A percentile compares a stretch with the other conserved stretches of the same genome.
Evolutionary conservation across 1,140 invertebrate species (phyloP).

Genomic region (Penaeus indicus): DNA sequence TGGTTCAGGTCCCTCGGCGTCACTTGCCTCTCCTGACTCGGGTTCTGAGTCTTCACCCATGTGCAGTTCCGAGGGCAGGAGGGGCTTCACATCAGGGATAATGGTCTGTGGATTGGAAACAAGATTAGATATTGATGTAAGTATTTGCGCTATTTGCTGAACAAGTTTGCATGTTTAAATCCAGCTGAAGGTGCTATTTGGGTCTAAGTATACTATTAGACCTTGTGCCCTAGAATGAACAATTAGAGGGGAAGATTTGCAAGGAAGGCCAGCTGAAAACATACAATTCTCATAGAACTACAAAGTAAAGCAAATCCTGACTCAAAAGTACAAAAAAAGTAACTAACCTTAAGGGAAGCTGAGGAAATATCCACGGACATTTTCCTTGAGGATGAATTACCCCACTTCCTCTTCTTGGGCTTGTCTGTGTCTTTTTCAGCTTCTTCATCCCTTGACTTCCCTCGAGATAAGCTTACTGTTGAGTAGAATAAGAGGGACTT

Average conservation of each 20-base stretch:
- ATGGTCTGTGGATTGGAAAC: slow-evolving; percentile 70
- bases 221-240: background rate
- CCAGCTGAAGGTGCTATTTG: background rate
- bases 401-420: slow-evolving; percentile 70
- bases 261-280: no score
- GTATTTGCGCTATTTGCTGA: no score
- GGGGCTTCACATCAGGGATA: slow-evolving; percentile 74
- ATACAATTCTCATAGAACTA: background rate
- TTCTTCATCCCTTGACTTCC: slow-evolving; percentile 64
- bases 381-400: slow-evolving; percentile 67
- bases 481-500: background rate
- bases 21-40: slow-evolving; percentile 55
- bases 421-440: slow-evolving; percentile 65
- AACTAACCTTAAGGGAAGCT: slow-evolving; percentile 71
- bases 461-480: slow-evolving; percentile 51
- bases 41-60: slow-evolving; percentile 52
- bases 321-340: no score
- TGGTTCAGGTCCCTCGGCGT: slow-evolving; percentile 44
- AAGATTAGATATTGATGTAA: background rate
- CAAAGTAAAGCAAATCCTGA: no score
- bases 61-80: slow-evolving; percentile 49
- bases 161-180: no score
- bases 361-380: slow-evolving; percentile 70
- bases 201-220: background rate
- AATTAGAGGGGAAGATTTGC: background rate